phyloP scores from a whole-genome alignment of 1,140 invertebrate species.

The Zaprionus capensis region DNA sequence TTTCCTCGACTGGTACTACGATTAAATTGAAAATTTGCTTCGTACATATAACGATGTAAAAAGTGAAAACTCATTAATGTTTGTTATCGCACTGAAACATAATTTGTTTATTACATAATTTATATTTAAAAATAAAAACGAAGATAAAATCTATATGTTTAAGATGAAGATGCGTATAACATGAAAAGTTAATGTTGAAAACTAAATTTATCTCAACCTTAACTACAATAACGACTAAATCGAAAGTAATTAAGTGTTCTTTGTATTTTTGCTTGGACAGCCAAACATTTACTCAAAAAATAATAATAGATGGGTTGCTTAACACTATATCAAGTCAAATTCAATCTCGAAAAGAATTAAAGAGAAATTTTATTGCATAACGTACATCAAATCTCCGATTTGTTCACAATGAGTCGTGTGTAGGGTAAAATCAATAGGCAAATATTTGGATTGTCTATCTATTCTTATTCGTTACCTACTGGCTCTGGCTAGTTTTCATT shows the following conservation, averaged over 20 bases:
- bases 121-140: conserved; percentile 33
- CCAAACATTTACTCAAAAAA: conserved; percentile 2
- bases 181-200: background rate
- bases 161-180: background rate
- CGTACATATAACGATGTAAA: conserved; percentile 12
- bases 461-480: background rate
- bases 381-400: background rate
- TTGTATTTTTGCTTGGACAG: background rate
- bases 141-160: conserved; percentile 13
- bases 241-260: background rate
- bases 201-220: conserved; percentile 24
- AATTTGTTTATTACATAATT: conserved; percentile 45
- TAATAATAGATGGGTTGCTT: background rate
- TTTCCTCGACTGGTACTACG: conserved; percentile 99
- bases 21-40: conserved; percentile 85
- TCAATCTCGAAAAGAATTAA: background rate
- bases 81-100: conserved; percentile 48
- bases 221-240: conserved; percentile 2
- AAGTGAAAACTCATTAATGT: conserved; percentile 32
- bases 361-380: background rate
- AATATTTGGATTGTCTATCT: conserved; percentile 11
- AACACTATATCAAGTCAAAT: conserved; percentile 11
- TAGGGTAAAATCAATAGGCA: background rate
- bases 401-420: background rate
- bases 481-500: background rate